Conservation (phyloP, 2,888 invertebrate genomes). For the Anthophora plumipes region DNA sequence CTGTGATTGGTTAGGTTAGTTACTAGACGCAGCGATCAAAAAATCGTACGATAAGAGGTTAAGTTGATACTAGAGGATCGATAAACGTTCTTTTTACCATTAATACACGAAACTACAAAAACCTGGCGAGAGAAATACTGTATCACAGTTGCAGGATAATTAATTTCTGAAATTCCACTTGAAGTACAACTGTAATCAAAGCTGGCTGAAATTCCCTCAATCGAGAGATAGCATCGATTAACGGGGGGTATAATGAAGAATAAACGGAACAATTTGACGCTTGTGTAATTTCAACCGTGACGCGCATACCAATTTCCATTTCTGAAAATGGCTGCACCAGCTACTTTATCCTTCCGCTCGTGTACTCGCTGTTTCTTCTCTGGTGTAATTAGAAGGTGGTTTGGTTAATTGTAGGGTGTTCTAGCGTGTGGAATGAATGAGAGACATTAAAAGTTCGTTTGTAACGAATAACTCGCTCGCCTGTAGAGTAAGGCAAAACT, state of each 20-base stretch:
- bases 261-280: not conserved
- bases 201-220: not conserved
- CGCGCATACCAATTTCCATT: not conserved
- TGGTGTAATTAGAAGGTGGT: conserved; percentile 31
- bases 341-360: conserved; percentile 5
- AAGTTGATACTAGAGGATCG: no score
- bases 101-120: no score
- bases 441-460: conserved; percentile 30
- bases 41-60: no score
- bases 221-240: conserved; percentile 4
- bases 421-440: not conserved
- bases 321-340: not conserved
- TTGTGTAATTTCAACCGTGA: not conserved
- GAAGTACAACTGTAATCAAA: not conserved
- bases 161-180: not conserved
- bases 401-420: conserved; percentile 20
- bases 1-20: no score
- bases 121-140: no score
- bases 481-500: conserved; percentile 18
- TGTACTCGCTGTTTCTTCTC: not conserved
- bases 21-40: no score
- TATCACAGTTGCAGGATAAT: no score
- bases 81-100: no score
- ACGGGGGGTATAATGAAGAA: not conserved
- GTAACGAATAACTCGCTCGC: conserved; percentile 2